These are phyloP conservation scores for Polymixis lichenea DNA, from an alignment of 2,888 invertebrate species.

Conservation along the genomic window DNA sequence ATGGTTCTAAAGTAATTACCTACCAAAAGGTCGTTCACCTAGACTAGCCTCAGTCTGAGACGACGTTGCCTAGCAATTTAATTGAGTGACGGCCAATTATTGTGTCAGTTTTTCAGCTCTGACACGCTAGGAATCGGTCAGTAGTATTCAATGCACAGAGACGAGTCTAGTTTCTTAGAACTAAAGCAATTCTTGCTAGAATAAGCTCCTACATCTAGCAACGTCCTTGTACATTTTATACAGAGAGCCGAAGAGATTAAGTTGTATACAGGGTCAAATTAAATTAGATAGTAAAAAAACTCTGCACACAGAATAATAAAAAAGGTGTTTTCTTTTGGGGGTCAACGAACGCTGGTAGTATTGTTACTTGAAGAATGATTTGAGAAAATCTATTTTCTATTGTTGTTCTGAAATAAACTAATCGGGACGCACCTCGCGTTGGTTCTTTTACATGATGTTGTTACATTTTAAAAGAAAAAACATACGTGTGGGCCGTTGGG, in stretches of 20 bases:
- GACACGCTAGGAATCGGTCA: not conserved
- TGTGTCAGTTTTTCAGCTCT: slow-evolving; percentile 2
- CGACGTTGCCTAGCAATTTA: not conserved
- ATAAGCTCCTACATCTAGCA: not conserved
- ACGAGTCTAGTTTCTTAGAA: not conserved
- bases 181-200: not conserved
- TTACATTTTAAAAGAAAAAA: too few relatives aligned
- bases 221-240: not conserved
- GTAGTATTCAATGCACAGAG: not conserved
- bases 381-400: too few relatives aligned
- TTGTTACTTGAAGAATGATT: too few relatives aligned
- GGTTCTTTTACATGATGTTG: too few relatives aligned
- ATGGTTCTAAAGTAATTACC: not conserved
- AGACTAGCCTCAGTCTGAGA: not conserved
- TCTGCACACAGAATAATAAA: too few relatives aligned
- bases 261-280: too few relatives aligned
- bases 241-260: not conserved
- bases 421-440: too few relatives aligned
- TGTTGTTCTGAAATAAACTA: too few relatives aligned
- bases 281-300: too few relatives aligned
- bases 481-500: too few relatives aligned
- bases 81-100: slow-evolving; percentile 15
- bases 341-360: too few relatives aligned
- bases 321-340: too few relatives aligned
- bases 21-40: slow-evolving; percentile 4